Percentiles rank a stretch among this genome's conserved stretches.
Evolutionary conservation across 2,888 invertebrate species (phyloP).

Genomic region (Rambutsinella grinnellia): DNA sequence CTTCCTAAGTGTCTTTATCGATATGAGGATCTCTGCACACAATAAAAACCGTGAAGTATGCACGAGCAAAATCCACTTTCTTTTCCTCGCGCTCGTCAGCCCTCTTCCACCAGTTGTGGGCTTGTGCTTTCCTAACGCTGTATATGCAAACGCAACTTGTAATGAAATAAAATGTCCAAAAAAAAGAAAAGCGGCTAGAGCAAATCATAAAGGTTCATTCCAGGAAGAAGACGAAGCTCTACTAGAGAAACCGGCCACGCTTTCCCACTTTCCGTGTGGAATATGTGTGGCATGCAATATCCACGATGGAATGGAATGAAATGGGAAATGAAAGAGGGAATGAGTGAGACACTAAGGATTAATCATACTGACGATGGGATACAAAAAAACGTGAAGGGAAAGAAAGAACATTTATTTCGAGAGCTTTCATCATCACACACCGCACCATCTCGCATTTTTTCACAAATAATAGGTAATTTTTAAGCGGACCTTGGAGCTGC

Average conservation of each 20-base stretch:
- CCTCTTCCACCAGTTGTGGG: constrained; percentile 2
- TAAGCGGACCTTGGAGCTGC: not conserved
- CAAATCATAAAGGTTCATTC: not conserved
- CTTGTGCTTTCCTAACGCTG: not conserved
- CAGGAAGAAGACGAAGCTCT: not conserved
- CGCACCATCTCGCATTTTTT: not conserved
- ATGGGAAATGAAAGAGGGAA: not conserved
- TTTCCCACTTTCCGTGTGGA: not conserved
- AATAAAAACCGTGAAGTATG: constrained; percentile 10
- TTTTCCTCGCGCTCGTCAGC: not conserved
- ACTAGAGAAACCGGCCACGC: not conserved
- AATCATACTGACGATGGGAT: constrained; percentile 4
- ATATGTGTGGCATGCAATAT: not conserved
- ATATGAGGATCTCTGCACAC: constrained; percentile 2
- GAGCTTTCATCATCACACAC: not conserved
- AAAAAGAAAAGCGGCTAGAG: not conserved
- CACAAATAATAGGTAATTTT: not conserved
- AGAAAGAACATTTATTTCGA: not conserved
- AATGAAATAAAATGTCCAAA: constrained; percentile 15
- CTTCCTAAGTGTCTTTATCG: constrained; percentile 38
- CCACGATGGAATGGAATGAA: not conserved
- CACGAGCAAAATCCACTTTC: constrained; percentile 24
- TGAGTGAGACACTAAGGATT: constrained; percentile 21
- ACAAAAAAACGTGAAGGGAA: not conserved
- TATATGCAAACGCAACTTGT: not conserved